phyloP scores from a whole-genome alignment of 2,888 invertebrate genomes.

The Chouioia cunea region DNA sequence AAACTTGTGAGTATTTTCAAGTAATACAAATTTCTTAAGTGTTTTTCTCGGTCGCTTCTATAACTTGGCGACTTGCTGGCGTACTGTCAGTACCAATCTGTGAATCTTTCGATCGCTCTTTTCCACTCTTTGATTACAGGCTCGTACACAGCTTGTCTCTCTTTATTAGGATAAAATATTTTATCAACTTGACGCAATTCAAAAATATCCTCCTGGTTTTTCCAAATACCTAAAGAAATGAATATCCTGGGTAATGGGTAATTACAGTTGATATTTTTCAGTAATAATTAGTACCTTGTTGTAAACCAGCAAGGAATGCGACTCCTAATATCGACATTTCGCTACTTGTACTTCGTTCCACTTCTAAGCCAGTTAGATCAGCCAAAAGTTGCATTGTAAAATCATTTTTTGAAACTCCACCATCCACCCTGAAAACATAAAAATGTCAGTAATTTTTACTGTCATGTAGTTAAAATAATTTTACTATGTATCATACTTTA shows the following conservation, averaged over 20 bases:
- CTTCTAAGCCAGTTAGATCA: slow-evolving; percentile 81
- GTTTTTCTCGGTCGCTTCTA: not conserved
- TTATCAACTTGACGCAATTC: slow-evolving; percentile 73
- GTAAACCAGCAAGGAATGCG: slow-evolving; percentile 86
- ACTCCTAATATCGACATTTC: slow-evolving; percentile 91
- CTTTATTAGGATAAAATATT: slow-evolving; percentile 72
- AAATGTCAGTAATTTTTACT: not conserved
- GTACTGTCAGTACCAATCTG: slow-evolving; percentile 71
- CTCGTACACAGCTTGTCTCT: slow-evolving; percentile 59
- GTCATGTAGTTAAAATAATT: slow-evolving; percentile 3
- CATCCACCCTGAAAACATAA: slow-evolving; percentile 82
- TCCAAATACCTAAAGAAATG: slow-evolving; percentile 78
- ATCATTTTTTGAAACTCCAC: slow-evolving; percentile 95
- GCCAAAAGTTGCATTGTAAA: slow-evolving; percentile 91
- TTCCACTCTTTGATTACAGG: slow-evolving; percentile 70
- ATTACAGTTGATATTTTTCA: slow-evolving; percentile 4
- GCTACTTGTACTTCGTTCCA: slow-evolving; percentile 80
- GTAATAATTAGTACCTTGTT: slow-evolving; percentile 72
- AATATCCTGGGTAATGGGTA: not conserved
- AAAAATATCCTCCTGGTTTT: slow-evolving; percentile 76
- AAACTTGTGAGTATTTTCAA: not conserved
- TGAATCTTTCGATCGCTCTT: slow-evolving; percentile 72
- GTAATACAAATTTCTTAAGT: not conserved
- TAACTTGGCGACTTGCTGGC: not conserved
- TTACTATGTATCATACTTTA: slow-evolving; percentile 71